Evolutionary conservation across 2,113 vertebrate genomes (phyloP).

Genomic region (Hylia prasina): DNA sequence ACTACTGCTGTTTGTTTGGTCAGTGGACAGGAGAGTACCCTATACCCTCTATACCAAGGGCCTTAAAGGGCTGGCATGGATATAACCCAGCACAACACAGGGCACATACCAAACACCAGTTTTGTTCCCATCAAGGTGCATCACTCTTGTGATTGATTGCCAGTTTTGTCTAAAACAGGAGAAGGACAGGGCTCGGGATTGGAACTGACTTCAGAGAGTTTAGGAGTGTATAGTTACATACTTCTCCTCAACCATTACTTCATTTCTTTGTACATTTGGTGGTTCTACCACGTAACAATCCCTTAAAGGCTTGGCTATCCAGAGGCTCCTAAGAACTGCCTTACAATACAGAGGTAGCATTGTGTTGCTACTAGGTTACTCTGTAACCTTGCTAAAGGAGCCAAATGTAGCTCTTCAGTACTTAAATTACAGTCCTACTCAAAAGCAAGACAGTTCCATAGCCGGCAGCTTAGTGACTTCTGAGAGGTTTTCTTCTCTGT

Average conservation of each 20-base stretch:
- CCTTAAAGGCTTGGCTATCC: background rate
- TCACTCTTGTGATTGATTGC: background rate
- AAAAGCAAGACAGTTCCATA: background rate
- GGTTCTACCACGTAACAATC: background rate
- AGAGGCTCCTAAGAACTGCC: background rate
- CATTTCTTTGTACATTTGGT: background rate
- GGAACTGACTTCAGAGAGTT: background rate
- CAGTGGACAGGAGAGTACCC: background rate
- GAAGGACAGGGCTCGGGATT: background rate
- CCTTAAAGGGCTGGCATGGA: background rate
- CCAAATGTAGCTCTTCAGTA: background rate
- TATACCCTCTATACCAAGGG: accelerated
- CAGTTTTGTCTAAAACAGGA: background rate
- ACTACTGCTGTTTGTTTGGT: background rate
- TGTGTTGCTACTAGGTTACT: background rate
- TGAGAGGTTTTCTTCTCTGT: background rate
- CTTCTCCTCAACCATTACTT: background rate
- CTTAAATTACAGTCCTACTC: background rate
- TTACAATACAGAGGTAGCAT: background rate
- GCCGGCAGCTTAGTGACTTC: background rate
- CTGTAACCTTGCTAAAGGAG: background rate
- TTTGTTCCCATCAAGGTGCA: background rate
- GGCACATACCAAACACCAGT: background rate
- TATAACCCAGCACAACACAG: background rate
- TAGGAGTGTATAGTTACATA: background rate